Percentiles rank a stretch among this genome's conserved stretches.
These are phyloP conservation scores for Corynorhinus townsendii DNA, from an alignment of 2,113 vertebrate species.

Conservation along the genomic window DNA sequence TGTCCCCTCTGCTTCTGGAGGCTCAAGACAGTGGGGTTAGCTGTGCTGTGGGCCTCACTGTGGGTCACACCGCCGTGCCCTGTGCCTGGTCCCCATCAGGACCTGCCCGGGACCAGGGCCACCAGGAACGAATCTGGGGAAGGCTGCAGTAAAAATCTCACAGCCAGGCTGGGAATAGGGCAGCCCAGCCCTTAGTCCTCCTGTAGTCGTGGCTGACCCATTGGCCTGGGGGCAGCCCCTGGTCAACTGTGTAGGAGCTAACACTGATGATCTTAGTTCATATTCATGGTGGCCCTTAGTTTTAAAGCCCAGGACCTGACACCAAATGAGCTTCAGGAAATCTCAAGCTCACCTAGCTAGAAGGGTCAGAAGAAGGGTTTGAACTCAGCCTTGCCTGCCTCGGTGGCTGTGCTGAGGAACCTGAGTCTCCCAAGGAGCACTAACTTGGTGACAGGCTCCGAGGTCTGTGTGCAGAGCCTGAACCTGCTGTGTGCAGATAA, in stretches of 20 bases:
- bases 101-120: not conserved
- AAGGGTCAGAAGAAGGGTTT: not conserved
- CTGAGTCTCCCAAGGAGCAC: not conserved
- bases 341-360: not conserved
- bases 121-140: not conserved
- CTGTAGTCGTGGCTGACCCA: not conserved
- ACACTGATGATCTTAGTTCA: not conserved
- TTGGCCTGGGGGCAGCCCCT: not conserved
- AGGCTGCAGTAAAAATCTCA: not conserved
- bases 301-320: not conserved
- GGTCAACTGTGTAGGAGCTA: not conserved
- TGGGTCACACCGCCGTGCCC: not conserved
- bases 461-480: not conserved
- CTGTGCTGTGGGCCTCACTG: not conserved
- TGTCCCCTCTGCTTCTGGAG: not conserved
- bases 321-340: not conserved
- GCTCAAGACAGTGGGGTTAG: not conserved
- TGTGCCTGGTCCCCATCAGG: not conserved
- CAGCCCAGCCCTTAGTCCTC: not conserved
- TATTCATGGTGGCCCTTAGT: not conserved
- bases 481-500: not conserved
- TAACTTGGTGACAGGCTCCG: not conserved
- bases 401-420: not conserved
- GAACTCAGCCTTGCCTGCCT: not conserved
- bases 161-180: not conserved